Conservation (phyloP, 1,140 invertebrate genomes). For the Carcinoscorpius rotundicauda region DNA sequence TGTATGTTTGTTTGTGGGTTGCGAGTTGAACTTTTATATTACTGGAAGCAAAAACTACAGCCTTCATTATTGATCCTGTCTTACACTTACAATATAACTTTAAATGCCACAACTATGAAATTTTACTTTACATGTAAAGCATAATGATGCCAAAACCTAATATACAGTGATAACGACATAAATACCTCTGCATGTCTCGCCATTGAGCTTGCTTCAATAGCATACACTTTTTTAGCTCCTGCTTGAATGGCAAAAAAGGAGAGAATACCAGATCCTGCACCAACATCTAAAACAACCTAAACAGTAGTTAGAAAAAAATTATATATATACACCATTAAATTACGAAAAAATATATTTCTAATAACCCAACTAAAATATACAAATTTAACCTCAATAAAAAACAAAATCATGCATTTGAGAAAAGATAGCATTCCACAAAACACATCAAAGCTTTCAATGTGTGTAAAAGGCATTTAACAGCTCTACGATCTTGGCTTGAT, state of each 20-base stretch:
- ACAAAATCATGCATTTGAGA: too few species aligned
- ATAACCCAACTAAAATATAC: not conserved
- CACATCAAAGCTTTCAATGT: too few species aligned
- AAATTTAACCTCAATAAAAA: not conserved
- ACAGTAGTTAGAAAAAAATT: not conserved
- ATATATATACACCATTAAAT: not conserved
- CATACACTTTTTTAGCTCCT: conserved; percentile 92
- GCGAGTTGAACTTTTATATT: too few species aligned
- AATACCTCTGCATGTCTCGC: conserved; percentile 82
- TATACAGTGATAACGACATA: not conserved
- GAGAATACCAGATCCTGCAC: conserved; percentile 91
- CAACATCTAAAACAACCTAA: conserved; percentile 84
- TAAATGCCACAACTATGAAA: too few species aligned
- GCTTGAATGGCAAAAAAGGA: conserved; percentile 98
- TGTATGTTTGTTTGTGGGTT: too few species aligned
- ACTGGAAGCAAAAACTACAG: not conserved
- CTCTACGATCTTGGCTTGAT: too few species aligned
- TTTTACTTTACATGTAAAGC: too few species aligned
- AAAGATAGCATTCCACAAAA: too few species aligned
- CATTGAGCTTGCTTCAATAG: conserved; percentile 97
- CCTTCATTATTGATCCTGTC: conserved; percentile 6
- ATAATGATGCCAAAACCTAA: too few species aligned
- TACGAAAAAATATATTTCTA: not conserved
- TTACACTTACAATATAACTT: not conserved
- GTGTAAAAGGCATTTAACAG: too few species aligned